Percentiles rank a stretch among this genome's conserved stretches.
These are phyloP conservation scores for Nixonia krombeini DNA, from an alignment of 1,140 invertebrate genomes.

Conservation along the genomic window DNA sequence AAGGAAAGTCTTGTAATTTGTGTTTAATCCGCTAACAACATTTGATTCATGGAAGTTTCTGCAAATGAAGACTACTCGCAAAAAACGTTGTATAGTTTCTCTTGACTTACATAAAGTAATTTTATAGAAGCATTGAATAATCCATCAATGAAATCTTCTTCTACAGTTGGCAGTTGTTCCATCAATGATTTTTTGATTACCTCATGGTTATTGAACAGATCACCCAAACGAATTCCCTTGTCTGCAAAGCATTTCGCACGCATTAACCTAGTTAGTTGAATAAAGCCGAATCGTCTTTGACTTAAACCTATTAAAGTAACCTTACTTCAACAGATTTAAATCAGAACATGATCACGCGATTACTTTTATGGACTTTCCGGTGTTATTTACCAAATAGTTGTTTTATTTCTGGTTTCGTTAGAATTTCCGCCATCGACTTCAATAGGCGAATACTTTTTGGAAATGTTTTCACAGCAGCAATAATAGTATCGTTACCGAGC, in stretches of 20 bases:
- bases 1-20: no score
- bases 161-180: constrained; percentile 58
- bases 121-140: constrained; percentile 71
- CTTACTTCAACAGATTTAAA: no score
- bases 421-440: constrained; percentile 73
- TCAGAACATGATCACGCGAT: no score
- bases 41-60: no score
- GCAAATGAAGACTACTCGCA: no score
- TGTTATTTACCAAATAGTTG: constrained; percentile 71
- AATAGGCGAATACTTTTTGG: constrained; percentile 75
- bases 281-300: no score
- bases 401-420: constrained; percentile 74
- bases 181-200: constrained; percentile 65
- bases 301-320: no score
- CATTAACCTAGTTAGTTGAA: no score
- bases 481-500: constrained; percentile 67
- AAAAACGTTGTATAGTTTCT: constrained; percentile 15
- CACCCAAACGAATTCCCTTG: constrained; percentile 70
- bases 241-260: constrained; percentile 57
- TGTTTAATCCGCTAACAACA: no score
- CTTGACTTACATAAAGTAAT: constrained; percentile 72
- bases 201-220: constrained; percentile 71
- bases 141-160: constrained; percentile 61
- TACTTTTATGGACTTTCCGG: no score
- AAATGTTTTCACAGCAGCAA: constrained; percentile 70